Evolutionary conservation across 35 echinoderm and acorn worm species (phyloP), one percentile per base, ranked within the genome.

Genomic region (Holothuria glaberrima): DNA sequence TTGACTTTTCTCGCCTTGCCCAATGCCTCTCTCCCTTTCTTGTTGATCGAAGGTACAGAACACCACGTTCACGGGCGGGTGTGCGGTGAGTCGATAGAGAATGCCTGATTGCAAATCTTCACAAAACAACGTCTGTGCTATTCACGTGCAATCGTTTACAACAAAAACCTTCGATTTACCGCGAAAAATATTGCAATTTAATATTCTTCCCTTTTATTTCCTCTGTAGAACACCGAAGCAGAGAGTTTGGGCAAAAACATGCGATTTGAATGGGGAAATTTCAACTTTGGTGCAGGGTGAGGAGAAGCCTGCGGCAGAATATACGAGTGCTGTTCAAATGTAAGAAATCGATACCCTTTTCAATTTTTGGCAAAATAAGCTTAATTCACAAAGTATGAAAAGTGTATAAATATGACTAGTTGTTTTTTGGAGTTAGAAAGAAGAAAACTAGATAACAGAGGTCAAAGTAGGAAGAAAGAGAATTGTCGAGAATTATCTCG

Each of bases 1-100:
- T 78, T 78, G 74, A 78, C 74, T 78, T 78, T 78, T 78, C 74
- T 78, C 74, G 74, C 74, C 74, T 78, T n/a, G n/a, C n/a, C n/a
- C n/a, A n/a, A n/a, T n/a, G n/a, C n/a, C n/a, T 50, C 50, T 17
- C 50, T 54, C 50, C 12, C 50, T 17, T 17, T 54, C 50, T 54
- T 54, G 50, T 54, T 54, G 10, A 54, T 54, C 0, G 16, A 14
- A 54, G 50, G 3, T 54, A 54, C 50, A 46, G 44, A 46, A 10
- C 50, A 14, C 50, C 16, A 54, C 50, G 50, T 54, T 54, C 50
- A 54, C 50, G 50, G 50, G 50, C 50, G 50, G 50, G 50, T 54
- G 50, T 14, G 50, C 50, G 50, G 13, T 14, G 50, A 54, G 50
- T 54, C 13, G 50, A 0, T 14, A 54, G 16, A 54, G 50, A 54